Evolutionary conservation across 2,888 invertebrate species (phyloP), one percentile per base, ranked within the genome.

Genomic region (Electrophaes corylata): DNA sequence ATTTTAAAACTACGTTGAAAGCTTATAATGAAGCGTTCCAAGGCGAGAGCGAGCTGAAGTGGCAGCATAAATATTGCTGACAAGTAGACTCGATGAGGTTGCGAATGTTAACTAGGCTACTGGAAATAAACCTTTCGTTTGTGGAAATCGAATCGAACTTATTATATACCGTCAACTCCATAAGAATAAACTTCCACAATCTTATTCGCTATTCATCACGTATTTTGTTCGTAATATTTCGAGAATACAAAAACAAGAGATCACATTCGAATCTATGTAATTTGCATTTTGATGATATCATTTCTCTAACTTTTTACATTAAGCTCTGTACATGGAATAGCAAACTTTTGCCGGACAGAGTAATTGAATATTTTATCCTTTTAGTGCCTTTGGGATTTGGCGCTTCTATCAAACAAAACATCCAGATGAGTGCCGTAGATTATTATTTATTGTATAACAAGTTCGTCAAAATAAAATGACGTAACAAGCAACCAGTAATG

Each of bases 281-380:
- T 87, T 87, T 83, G 77, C 83, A 84, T 87, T 83, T 81, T 74
- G 77, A 81, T 76, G 71, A 83, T 77, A 67, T 65, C 72, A 78
- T 78, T 77, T 67, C 66, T 64, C 50, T 66, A 86, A 88, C 77
- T 86, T 87, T 86, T 81, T 78, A 81, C 79, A 84, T 84, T 78
- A 79, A 73, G 74, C 78, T 73, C 77, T n/a, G n/a, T 73, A 74
- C 74, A 76, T 71, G 66, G 70, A 70, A 74, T 70, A 66, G 66
- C 57, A 65, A 79, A 78, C 71, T 83, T 81, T 73, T 59, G 62
- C 67, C 55, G 55, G 58, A 65, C 60, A 41, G 64, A 60, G 62
- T 72, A 72, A 76, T 75, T 71, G 72, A 73, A 79, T 78, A 76
- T 78, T 71, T 72, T 67, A 76, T 75, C 61, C 69, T 68, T 55